Evolutionary conservation across 2,888 invertebrate species (phyloP), one percentile per base, ranked within the genome.

Genomic region (Lampropteryx suffumata): DNA sequence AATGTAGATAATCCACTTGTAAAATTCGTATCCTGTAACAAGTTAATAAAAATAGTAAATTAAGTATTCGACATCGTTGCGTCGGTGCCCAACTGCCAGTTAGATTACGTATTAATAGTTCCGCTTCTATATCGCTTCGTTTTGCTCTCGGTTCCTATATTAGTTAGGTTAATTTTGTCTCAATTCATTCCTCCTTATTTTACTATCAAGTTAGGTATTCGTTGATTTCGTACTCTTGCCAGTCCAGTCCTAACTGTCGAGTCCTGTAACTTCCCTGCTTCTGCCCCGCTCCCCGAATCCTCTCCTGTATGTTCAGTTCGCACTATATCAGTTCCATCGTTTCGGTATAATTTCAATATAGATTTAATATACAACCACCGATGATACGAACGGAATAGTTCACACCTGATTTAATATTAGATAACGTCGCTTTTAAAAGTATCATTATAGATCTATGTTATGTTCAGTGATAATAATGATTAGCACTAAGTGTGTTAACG

Each of bases 371-470:
- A 75, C 86, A 84, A 80, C 88, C 87, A 86, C 88, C 89, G 87
- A 85, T 79, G 72, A 73, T 72, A 76, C 72, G 79, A 80, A 73
- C 76, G 63, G 76, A 77, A 76, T 70, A 73, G 75, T 79, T 83
- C 84, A 79, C 80, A 78, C 71, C 82, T 79, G 82, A 84, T 84
- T 63, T 87, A 88, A 89, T 86, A 80, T 85, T 84, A 87, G 86
- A 85, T 84, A 86, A 84, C 65, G 84, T 84, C 85, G 88, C 87
- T 86, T 87, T 87, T 85, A 84, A 86, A 85, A 87, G 85, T 85
- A 79, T 82, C 82, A 84, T 84, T 83, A 86, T 73, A 89, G 86
- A 84, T 82, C 85, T 88, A 79, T 83, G 84, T 89, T 89, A 84
- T 73, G 82, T 87, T 88, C 86, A 86, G 84, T 87, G 81, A 86